Base-by-base conservation (phyloP, 2,113 vertebrate genomes). In the Notothenia rossii region DNA sequence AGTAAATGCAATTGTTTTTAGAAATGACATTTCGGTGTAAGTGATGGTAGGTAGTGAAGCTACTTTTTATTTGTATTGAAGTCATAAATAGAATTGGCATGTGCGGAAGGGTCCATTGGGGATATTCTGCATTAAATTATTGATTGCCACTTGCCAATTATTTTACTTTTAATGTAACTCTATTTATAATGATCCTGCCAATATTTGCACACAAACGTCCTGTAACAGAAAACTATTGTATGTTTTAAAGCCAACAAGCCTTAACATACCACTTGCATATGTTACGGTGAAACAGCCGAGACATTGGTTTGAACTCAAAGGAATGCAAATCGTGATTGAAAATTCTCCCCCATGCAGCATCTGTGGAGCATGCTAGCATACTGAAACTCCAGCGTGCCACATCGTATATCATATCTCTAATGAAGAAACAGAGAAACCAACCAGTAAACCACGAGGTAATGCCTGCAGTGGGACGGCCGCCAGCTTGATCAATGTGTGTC, bases 401-500 rank as follows among this genome's bases (percentile, higher is more conserved):
- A 51, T 68, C 60, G 64, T 50, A 64, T 48, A 80, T 29, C n/a
- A 83, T 71, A 81, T 82, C 66, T 74, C 67, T 82, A 36, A 85
- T 0, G 43, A 72, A 7, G 5, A 62, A 75, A 17, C 25, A 66
- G 36, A 82, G 70, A 65, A 62, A 60, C 36, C 45, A 50, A 71
- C 69, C 33, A 43, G 72, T 53, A 63, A 82, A 58, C 33, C 20
- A 25, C 61, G 65, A 12, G 29, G 55, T 40, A 60, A 40, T 20
- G 69, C 74, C 59, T 72, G 72, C 56, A 79, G 76, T 18, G 66
- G 67, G 80, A 69, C 12, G 48, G 49, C 70, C 18, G 10, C 56
- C 79, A 75, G 76, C 74, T 45, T 58, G 54, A 83, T 79, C 59
- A 76, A 77, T 82, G 85, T 75, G 36, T 77, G 64, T 75, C 88